Base-by-base conservation (phyloP, 1,140 invertebrate species). In the Atta colombica region DNA sequence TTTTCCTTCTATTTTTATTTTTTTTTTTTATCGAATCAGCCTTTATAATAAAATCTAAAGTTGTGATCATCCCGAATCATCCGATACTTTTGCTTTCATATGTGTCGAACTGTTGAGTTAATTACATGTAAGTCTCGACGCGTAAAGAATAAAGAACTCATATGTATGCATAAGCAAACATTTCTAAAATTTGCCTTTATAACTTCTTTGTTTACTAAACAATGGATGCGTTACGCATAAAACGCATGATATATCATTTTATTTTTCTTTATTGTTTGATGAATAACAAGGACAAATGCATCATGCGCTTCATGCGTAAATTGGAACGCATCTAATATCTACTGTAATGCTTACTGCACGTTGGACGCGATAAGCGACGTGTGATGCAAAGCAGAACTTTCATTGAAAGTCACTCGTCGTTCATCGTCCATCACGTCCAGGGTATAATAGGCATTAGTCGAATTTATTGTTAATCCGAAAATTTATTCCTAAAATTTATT, bases 381-480 rank as follows among this genome's bases (percentile, higher is more conserved):
- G 0, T 7, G 6, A 7, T 39, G 35, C 35, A 39, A 8, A 39
- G 35, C 35, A 7, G 35, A 39, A 8, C 35, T 39, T 6, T 39
- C 7, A 39, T 39, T 39, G 35, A 6, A 39, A 7, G 35, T 39
- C 35, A 39, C 6, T 39, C 35, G 7, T 39, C 35, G 35, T 7
- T 39, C 35, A 39, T 39, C 6, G 35, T 7, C 3, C 35, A 39
- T 39, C 0, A 35, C 31, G 7, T 39, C 35, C 35, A 39, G 6
- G 6, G 6, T 35, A 6, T 0, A 35, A 0, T 39, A 39, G 35
- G 7, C 35, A 39, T 74, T 58, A 60, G 53, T 39, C n/a, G 31
- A 75, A 60, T 28, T 75, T 75, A 45, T 45, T 45, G 39, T 45
- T 45, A 31, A 18, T 39, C 72, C 72, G 53, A 75, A 75, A 75